These are phyloP conservation scores for Prunella himalayana DNA, from an alignment of 2,113 vertebrate genomes.

Conservation along the genomic window DNA sequence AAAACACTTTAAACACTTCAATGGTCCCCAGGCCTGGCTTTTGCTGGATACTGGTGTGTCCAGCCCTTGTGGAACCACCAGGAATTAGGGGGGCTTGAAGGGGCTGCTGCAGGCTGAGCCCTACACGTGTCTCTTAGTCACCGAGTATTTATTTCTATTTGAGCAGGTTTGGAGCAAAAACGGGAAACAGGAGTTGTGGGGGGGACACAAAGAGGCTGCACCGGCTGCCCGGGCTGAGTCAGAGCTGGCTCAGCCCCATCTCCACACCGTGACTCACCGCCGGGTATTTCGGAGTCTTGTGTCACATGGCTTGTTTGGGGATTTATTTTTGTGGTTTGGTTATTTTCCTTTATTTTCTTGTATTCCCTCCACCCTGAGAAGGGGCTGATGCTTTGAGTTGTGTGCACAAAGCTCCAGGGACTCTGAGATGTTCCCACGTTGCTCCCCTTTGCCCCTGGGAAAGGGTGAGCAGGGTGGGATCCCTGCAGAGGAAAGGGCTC, in stretches of 20 bases:
- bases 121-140: neutral
- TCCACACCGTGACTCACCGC: neutral
- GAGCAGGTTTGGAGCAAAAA: neutral
- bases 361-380: neutral
- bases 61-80: rapidly evolving
- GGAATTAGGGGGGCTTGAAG: neutral
- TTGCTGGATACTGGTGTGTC: rapidly evolving
- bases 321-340: neutral
- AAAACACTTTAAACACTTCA: neutral
- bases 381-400: rapidly evolving
- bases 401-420: rapidly evolving
- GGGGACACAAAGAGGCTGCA: neutral
- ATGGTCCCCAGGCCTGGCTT: neutral
- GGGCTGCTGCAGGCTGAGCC: neutral
- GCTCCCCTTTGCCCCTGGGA: neutral
- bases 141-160: neutral
- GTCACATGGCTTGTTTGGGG: neutral
- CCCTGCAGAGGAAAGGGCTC: neutral
- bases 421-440: neutral
- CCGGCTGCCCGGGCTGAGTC: conserved; percentile 6
- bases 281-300: neutral
- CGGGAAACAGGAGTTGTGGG: neutral
- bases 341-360: neutral
- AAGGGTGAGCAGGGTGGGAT: neutral
- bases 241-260: conserved; percentile 31